Conservation (phyloP, 2,113 vertebrate genomes). For the Machaerirhynchus nigripectus region DNA sequence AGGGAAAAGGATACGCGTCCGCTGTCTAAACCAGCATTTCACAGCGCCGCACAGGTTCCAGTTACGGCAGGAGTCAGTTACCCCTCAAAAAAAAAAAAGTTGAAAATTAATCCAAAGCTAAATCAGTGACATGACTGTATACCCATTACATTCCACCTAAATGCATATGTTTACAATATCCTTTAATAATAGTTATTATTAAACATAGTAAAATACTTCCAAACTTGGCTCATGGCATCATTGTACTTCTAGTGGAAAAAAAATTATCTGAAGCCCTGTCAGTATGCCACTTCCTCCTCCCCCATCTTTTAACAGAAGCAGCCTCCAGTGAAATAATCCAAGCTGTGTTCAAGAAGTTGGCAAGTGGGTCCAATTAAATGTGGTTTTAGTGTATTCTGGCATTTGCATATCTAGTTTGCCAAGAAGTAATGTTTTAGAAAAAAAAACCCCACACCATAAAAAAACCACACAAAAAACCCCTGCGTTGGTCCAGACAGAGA, state of each 20-base stretch:
- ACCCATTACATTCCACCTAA: slow-evolving; percentile 70
- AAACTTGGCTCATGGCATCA: slow-evolving; percentile 79
- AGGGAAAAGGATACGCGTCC: slow-evolving; percentile 38
- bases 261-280: slow-evolving; percentile 78
- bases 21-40: slow-evolving; percentile 52
- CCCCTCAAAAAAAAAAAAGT: slow-evolving; percentile 41
- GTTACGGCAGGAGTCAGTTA: slow-evolving; percentile 59
- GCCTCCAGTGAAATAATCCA: slow-evolving; percentile 84
- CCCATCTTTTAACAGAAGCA: slow-evolving; percentile 84
- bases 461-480: slow-evolving; percentile 12
- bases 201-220: slow-evolving; percentile 85
- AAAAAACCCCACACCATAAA: background rate
- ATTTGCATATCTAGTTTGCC: slow-evolving; percentile 84
- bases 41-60: slow-evolving; percentile 45
- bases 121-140: slow-evolving; percentile 65
- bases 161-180: slow-evolving; percentile 83
- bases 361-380: slow-evolving; percentile 86
- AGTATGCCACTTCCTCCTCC: slow-evolving; percentile 82
- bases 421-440: slow-evolving; percentile 79
- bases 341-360: slow-evolving; percentile 86
- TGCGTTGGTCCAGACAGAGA: slow-evolving; percentile 67
- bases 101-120: slow-evolving; percentile 66
- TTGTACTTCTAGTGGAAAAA: slow-evolving; percentile 75
- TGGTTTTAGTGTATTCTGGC: slow-evolving; percentile 85
- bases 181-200: slow-evolving; percentile 83